Evolutionary conservation across 2,797 vertebrate species (phyloP), one percentile per base, ranked within the genome.

Genomic region (Chelidonichthys spinosus): DNA sequence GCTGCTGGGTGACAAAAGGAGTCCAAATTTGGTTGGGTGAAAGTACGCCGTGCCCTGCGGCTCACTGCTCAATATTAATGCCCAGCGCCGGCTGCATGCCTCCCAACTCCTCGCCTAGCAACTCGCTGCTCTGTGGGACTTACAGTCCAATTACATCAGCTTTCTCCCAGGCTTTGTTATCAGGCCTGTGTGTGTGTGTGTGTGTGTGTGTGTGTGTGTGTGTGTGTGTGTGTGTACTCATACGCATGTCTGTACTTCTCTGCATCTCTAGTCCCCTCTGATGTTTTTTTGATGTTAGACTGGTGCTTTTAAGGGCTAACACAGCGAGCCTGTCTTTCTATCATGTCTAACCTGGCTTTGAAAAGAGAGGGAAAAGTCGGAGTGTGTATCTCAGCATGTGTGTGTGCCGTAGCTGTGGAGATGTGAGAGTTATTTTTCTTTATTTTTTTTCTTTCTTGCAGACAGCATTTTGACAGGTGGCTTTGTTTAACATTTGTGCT

Each of bases 71-170:
- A 78, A 72, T 83, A 78, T 88, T 81, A 72, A 87, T 78, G 75
- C 63, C 74, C 67, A 9, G 72, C 4, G 11, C 63, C 25, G 53
- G 54, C 59, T 72, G 36, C 37, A 2, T 49, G 74, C 68, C 69
- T 65, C 59, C 68, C 4, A 59, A 66, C 72, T 75, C 75, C 63
- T 63, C 77, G 7, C 53, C 75, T 70, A 74, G 67, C 86, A 44
- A 35, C 81, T 65, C 69, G 0, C 61, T 54, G 62, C 64, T 78
- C 55, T 52, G 0, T 49, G 66, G 56, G 74, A 82, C 84, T 92
- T 92, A 76, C 85, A 74, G 83, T 81, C 78, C 76, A 75, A 75
- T 94, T 94, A 90, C 89, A 89, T 92, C 83, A 93, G 84, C 81
- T 81, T 40, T 77, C 77, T 74, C 61, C 25, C 73, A 53, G 84